Percentiles rank a stretch among this genome's conserved stretches.
Evolutionary conservation across 2,797 vertebrate genomes (phyloP).

Genomic region (Chaunax sp.): DNA sequence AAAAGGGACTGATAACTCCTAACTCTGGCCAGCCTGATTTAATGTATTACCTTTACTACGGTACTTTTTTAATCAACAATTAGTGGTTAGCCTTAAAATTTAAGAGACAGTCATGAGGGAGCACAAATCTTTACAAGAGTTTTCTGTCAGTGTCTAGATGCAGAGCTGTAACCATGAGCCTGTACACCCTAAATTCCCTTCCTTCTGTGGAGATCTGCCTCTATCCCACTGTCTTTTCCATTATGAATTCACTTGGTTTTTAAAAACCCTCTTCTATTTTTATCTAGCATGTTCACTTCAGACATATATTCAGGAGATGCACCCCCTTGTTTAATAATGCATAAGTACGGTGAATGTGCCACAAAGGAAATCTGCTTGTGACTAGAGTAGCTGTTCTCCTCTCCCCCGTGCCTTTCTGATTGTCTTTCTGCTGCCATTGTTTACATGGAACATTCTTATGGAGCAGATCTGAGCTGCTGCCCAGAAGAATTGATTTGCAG

Average conservation of each 20-base stretch:
- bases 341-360: constrained; percentile 67
- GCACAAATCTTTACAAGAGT: constrained; percentile 10
- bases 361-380: constrained; percentile 70
- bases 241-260: constrained; percentile 64
- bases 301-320: constrained; percentile 74
- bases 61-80: background rate
- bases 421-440: constrained; percentile 49
- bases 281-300: constrained; percentile 72
- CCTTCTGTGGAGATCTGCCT: constrained; percentile 29
- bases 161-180: constrained; percentile 5
- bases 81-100: background rate
- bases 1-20: background rate
- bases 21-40: constrained; percentile 6
- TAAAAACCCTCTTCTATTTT: constrained; percentile 77
- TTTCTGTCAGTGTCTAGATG: background rate
- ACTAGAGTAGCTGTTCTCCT: constrained; percentile 53
- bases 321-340: constrained; percentile 82
- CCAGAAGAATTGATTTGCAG: constrained; percentile 71
- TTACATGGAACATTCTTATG: constrained; percentile 70
- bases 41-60: background rate
- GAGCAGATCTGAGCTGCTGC: constrained; percentile 55
- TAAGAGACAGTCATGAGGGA: background rate
- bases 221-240: constrained; percentile 46
- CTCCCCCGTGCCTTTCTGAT: constrained; percentile 45
- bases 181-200: constrained; percentile 33